Evolutionary conservation across 2,888 invertebrate species (phyloP).

Genomic region (Smittia aterrima): DNA sequence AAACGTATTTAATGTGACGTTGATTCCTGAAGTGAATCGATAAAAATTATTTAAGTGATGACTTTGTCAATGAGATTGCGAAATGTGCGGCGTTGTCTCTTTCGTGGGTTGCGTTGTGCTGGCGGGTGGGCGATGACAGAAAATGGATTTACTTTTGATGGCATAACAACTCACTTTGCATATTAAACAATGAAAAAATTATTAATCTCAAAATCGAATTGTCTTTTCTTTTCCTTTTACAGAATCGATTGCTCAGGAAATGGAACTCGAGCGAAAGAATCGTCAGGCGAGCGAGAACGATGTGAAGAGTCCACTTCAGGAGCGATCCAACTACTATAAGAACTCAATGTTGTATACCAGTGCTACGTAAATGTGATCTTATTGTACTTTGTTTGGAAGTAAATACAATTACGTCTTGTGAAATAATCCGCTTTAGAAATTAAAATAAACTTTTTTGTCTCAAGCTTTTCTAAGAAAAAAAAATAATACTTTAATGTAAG

Average conservation of each 20-base stretch:
- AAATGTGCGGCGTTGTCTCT: not conserved
- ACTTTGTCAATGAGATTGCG: conserved; percentile 38
- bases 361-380: conserved; percentile 63
- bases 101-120: not conserved
- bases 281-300: conserved; percentile 77
- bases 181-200: conserved; percentile 19
- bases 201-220: not conserved
- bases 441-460: not conserved
- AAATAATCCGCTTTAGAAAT: conserved; percentile 1
- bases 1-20: conserved; percentile 20
- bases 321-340: conserved; percentile 80
- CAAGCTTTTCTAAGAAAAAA: not conserved
- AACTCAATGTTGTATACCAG: conserved; percentile 87
- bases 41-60: conserved; percentile 38
- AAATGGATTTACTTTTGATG: conserved; percentile 38
- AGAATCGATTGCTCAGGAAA: conserved; percentile 83
- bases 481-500: too few relatives aligned
- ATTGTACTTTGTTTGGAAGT: not conserved
- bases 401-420: conserved; percentile 7
- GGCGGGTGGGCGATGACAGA: not conserved
- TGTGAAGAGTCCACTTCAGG: conserved; percentile 81
- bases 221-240: conserved; percentile 48
- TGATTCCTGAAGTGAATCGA: conserved; percentile 34
- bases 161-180: conserved; percentile 35
- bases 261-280: conserved; percentile 83